These are phyloP conservation scores for Nanorana parkeri DNA, from an alignment of 2,113 vertebrate species.

Conservation along the genomic window DNA sequence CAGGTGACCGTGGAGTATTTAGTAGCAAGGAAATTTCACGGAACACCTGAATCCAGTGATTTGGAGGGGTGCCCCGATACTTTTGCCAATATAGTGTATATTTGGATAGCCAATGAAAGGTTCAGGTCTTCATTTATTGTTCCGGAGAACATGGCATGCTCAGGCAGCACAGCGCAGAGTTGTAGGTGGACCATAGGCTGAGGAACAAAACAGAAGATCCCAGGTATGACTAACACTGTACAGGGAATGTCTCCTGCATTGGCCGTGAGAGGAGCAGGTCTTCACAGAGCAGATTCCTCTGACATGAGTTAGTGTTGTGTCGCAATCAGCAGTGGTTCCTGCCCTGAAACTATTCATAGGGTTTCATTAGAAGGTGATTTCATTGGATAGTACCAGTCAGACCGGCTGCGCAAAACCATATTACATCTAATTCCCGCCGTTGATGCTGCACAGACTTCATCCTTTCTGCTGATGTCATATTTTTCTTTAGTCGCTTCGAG, in stretches of 20 bases:
- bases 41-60: too few relatives aligned
- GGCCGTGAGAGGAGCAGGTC: not conserved
- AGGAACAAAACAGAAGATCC: not conserved
- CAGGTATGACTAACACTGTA: not conserved
- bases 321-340: conserved; percentile 45
- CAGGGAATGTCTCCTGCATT: not conserved
- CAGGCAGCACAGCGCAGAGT: not conserved
- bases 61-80: too few relatives aligned
- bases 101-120: too few relatives aligned
- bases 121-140: too few relatives aligned
- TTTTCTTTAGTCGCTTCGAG: not conserved
- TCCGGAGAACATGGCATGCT: not conserved
- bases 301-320: conserved; percentile 1
- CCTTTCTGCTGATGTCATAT: not conserved
- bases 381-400: conserved; percentile 52
- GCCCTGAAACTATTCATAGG: conserved; percentile 54
- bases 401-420: conserved; percentile 35
- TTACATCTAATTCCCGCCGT: conserved; percentile 25
- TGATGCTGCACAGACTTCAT: conserved; percentile 21
- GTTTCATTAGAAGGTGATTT: conserved; percentile 53
- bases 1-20: too few relatives aligned
- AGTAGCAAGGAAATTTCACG: too few relatives aligned
- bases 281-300: not conserved
- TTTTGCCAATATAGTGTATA: too few relatives aligned
- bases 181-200: too few relatives aligned